A percentile compares a stretch with the other conserved stretches of the same genome.
Evolutionary conservation across 2,888 invertebrate species (phyloP).

Genomic region (Pseudanteris insignis): DNA sequence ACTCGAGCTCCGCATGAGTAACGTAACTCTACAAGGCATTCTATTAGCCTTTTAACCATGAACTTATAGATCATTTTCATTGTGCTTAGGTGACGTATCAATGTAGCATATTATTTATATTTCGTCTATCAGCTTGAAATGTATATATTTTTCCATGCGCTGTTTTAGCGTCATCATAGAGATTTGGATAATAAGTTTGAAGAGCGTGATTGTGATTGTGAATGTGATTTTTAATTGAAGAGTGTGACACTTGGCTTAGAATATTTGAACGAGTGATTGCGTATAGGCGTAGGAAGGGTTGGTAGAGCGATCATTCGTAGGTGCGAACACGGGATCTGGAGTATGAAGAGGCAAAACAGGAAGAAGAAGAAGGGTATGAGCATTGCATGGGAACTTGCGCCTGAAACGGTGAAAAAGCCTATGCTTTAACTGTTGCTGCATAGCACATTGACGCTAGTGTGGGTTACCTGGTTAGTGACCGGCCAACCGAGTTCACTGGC

Average conservation of each 20-base stretch:
- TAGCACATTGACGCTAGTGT: slow-evolving; percentile 66
- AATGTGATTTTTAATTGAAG: too few relatives aligned
- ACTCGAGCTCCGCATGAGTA: slow-evolving; percentile 36
- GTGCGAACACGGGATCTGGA: slow-evolving; percentile 22
- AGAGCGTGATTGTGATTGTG: too few relatives aligned
- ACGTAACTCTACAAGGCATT: slow-evolving; percentile 49
- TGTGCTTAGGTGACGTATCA: too few relatives aligned
- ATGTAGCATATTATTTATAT: too few relatives aligned
- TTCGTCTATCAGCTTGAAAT: too few relatives aligned
- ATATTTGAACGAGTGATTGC: too few relatives aligned
- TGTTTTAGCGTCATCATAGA: too few relatives aligned
- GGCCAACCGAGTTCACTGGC: slow-evolving; percentile 68
- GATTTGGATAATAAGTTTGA: too few relatives aligned
- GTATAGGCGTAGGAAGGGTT: too few relatives aligned
- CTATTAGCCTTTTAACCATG: slow-evolving; percentile 55
- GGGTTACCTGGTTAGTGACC: slow-evolving; percentile 68
- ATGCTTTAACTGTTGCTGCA: slow-evolving; percentile 64
- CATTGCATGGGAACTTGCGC: slow-evolving; percentile 51
- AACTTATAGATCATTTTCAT: slow-evolving; percentile 50
- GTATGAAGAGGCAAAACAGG: slow-evolving; percentile 38
- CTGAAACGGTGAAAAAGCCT: slow-evolving; percentile 63
- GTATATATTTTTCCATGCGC: too few relatives aligned
- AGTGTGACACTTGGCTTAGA: too few relatives aligned
- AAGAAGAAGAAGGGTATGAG: slow-evolving; percentile 37
- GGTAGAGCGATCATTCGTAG: slow-evolving; percentile 7